Conservation (phyloP, 2,113 vertebrate species). For the Procapra przewalskii region DNA sequence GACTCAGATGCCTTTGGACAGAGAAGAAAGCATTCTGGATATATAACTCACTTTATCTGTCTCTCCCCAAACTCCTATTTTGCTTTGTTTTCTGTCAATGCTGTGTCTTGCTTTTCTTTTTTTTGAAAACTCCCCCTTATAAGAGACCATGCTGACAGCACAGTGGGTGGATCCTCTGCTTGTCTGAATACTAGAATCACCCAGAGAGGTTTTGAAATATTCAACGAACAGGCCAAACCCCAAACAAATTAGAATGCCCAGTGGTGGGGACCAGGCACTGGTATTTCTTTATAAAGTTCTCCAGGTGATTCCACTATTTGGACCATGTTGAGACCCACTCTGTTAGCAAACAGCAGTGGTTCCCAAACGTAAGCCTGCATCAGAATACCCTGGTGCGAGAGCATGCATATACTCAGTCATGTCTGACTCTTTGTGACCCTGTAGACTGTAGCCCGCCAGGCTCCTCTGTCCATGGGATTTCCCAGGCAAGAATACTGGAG, state of each 20-base stretch:
- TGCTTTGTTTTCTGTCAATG: neutral
- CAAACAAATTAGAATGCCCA: neutral
- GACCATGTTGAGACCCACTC: neutral
- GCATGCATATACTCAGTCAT: neutral
- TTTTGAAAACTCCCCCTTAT: neutral
- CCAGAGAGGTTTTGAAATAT: neutral
- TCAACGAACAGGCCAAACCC: neutral
- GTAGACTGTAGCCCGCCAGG: neutral
- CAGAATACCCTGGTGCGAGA: neutral
- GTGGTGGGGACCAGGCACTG: neutral
- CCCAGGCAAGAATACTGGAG: neutral
- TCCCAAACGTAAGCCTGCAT: neutral
- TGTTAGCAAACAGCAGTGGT: neutral
- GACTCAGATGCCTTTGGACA: neutral
- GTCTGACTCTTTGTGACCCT: neutral
- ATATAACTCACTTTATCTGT: neutral
- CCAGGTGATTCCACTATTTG: neutral
- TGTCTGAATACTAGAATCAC: neutral
- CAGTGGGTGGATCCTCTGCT: neutral
- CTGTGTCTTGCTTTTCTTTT: neutral
- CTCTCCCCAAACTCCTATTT: slow-evolving; percentile 14
- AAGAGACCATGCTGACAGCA: neutral
- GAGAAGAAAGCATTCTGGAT: neutral
- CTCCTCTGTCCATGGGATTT: neutral
- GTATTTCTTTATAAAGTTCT: neutral